These are phyloP conservation scores for Spodoptera litura DNA, from an alignment of 1,140 invertebrate species.

Conservation along the genomic window DNA sequence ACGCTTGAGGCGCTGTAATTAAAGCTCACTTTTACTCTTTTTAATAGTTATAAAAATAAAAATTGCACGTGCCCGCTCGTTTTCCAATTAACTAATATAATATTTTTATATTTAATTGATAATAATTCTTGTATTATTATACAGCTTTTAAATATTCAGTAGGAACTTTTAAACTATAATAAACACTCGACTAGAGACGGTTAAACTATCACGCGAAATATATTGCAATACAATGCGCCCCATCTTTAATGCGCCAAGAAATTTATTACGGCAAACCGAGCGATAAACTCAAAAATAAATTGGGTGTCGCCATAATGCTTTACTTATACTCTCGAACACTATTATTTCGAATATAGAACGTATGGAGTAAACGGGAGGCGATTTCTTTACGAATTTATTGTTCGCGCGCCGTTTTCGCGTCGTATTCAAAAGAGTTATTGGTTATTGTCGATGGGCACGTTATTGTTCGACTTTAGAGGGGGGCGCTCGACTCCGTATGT, in stretches of 20 bases:
- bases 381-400: constrained; percentile 55
- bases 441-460: constrained; percentile 54
- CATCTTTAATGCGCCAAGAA: constrained; percentile 51
- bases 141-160: constrained; percentile 24
- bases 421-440: constrained; percentile 58
- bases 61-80: constrained; percentile 11
- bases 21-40: constrained; percentile 13
- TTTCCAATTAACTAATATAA: not conserved
- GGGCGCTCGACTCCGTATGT: constrained; percentile 47
- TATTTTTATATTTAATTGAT: constrained; percentile 20
- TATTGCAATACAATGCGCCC: constrained; percentile 50
- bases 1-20: constrained; percentile 6
- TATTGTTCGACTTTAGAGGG: constrained; percentile 54
- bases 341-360: constrained; percentile 41
- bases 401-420: constrained; percentile 54
- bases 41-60: constrained; percentile 27
- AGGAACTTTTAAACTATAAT: constrained; percentile 31
- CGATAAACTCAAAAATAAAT: constrained; percentile 62
- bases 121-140: constrained; percentile 5
- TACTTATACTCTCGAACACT: constrained; percentile 37
- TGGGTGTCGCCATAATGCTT: constrained; percentile 52
- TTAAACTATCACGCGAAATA: constrained; percentile 52
- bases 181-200: constrained; percentile 25
- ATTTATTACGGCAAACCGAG: constrained; percentile 57
- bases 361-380: constrained; percentile 45